phyloP scores from a whole-genome alignment of 2,888 invertebrate species.

The Agrochola lychnidis region DNA sequence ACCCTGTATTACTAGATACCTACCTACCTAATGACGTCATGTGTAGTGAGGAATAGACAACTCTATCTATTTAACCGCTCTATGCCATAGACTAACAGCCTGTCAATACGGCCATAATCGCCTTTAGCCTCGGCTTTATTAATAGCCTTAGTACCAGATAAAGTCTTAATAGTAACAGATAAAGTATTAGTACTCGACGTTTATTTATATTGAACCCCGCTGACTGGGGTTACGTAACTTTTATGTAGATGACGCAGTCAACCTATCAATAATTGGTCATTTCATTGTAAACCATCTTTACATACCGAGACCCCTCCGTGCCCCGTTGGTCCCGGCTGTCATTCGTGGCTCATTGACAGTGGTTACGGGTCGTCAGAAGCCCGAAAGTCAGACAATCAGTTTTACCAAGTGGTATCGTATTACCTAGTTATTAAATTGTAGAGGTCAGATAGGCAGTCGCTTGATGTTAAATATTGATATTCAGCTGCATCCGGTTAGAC shows the following conservation, averaged over 20 bases:
- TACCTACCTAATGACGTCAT: not conserved
- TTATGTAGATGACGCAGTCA: constrained; percentile 5
- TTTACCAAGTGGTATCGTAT: too few species aligned
- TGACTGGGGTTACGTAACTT: constrained; percentile 24
- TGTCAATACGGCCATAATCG: constrained; percentile 44
- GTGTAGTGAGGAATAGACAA: too few species aligned
- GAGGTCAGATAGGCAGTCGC: too few species aligned
- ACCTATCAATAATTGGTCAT: constrained; percentile 10
- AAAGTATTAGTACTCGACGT: constrained; percentile 18
- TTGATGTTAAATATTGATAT: too few species aligned
- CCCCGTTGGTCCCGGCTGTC: too few species aligned
- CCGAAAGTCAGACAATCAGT: too few species aligned
- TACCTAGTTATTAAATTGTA: too few species aligned
- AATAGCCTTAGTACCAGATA: constrained; percentile 43
- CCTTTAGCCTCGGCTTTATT: constrained; percentile 46
- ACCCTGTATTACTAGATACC: not conserved
- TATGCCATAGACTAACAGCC: constrained; percentile 37
- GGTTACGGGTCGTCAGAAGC: too few species aligned
- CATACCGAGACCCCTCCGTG: too few species aligned
- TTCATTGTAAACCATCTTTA: not conserved
- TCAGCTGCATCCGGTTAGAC: too few species aligned
- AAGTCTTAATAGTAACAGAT: constrained; percentile 29
- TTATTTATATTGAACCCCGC: constrained; percentile 34
- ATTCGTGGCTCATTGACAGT: too few species aligned
- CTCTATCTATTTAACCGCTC: constrained; percentile 12